A percentile compares a stretch with the other conserved stretches of the same genome.
Evolutionary conservation across 2,888 invertebrate species (phyloP).

Genomic region (Leucophora obtusa): DNA sequence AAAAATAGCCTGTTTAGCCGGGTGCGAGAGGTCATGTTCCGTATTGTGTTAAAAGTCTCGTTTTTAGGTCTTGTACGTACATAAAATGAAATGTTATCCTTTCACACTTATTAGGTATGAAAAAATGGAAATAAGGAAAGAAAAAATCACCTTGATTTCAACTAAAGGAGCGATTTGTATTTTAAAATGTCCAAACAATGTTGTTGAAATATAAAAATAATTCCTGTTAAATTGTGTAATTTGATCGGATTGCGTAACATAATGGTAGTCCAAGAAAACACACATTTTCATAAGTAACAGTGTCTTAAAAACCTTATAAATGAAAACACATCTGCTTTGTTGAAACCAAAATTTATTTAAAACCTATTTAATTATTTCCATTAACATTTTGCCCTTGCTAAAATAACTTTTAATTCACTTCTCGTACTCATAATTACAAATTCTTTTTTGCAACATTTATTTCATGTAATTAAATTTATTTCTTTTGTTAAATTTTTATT

Average conservation of each 20-base stretch:
- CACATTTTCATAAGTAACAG: background rate
- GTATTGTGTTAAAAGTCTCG: conserved; percentile 56
- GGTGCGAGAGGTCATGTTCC: conserved; percentile 67
- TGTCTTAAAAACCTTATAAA: conserved; percentile 44
- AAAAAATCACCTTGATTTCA: conserved; percentile 51
- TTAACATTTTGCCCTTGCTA: background rate
- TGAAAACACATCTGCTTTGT: conserved; percentile 33
- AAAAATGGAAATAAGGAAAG: conserved; percentile 10
- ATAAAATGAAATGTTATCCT: conserved; percentile 62
- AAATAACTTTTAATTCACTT: background rate
- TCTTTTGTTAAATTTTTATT: background rate
- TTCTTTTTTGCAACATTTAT: background rate
- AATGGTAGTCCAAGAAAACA: background rate
- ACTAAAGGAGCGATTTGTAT: conserved; percentile 40
- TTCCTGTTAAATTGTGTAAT: conserved; percentile 54
- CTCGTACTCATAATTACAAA: too few species aligned
- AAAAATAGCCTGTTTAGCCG: conserved; percentile 55
- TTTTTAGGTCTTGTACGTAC: conserved; percentile 44
- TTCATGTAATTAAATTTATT: conserved; percentile 6
- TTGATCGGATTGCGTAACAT: conserved; percentile 47
- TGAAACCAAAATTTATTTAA: background rate
- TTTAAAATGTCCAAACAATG: background rate
- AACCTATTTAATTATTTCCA: background rate
- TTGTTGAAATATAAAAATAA: conserved; percentile 7
- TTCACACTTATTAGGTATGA: conserved; percentile 52